Evolutionary conservation across 1,140 invertebrate species (phyloP).

Genomic region (Ericerus pela): DNA sequence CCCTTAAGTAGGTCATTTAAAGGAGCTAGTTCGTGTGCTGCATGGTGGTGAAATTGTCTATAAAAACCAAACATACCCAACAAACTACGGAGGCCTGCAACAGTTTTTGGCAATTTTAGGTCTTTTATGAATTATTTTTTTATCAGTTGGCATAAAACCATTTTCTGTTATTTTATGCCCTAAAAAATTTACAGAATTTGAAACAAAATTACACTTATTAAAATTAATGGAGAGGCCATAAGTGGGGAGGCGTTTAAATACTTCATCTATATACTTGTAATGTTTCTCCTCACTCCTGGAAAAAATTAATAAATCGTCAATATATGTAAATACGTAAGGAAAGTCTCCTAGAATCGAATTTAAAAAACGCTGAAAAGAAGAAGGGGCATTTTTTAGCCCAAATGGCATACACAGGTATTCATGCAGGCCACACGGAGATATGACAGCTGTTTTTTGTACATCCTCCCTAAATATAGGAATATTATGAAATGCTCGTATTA

Average conservation of each 20-base stretch:
- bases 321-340: background rate
- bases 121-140: conserved; percentile 20
- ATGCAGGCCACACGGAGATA: too few species aligned
- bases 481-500: too few species aligned
- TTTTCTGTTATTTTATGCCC: conserved; percentile 24
- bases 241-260: conserved; percentile 21
- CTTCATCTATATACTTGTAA: background rate
- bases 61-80: conserved; percentile 21
- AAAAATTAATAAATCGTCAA: too few species aligned
- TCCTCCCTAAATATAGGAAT: too few species aligned
- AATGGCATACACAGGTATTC: too few species aligned
- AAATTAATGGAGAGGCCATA: conserved; percentile 27
- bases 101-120: background rate
- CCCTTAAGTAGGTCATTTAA: conserved; percentile 12
- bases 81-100: conserved; percentile 18
- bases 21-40: conserved; percentile 9
- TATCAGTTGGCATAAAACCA: conserved; percentile 24
- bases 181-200: conserved; percentile 24
- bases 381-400: too few species aligned
- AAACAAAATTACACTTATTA: conserved; percentile 25
- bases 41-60: conserved; percentile 17
- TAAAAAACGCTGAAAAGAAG: too few species aligned
- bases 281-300: too few species aligned
- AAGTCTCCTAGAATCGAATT: background rate
- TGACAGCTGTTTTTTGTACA: too few species aligned